phyloP scores from a whole-genome alignment of 2,888 invertebrate species.

The Aethes cnicana region DNA sequence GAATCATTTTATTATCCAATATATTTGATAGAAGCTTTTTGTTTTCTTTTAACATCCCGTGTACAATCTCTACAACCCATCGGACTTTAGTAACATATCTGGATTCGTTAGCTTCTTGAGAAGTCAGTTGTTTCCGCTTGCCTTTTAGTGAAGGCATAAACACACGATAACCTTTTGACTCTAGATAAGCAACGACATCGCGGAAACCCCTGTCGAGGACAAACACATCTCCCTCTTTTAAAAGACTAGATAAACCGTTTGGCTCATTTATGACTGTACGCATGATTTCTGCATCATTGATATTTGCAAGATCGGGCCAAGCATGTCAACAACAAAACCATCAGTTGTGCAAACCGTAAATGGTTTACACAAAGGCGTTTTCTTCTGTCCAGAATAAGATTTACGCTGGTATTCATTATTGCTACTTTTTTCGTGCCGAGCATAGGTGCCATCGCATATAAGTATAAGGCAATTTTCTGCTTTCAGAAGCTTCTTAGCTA shows the following conservation, averaged over 20 bases:
- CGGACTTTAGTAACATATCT: slow-evolving; percentile 3
- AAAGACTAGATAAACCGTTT: not conserved
- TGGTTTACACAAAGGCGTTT: slow-evolving; percentile 5
- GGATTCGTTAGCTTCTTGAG: slow-evolving; percentile 2
- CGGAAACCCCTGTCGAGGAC: too few species aligned
- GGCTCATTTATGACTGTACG: not conserved
- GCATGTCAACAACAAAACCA: slow-evolving; percentile 6
- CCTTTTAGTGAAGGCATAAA: slow-evolving; percentile 8
- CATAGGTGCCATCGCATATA: slow-evolving; percentile 7
- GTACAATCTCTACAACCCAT: slow-evolving; percentile 6
- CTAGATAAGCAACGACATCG: slow-evolving; percentile 4
- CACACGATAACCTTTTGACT: slow-evolving; percentile 1
- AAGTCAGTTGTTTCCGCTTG: slow-evolving; percentile 4
- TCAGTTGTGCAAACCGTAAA: slow-evolving; percentile 5
- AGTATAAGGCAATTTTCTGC: not conserved
- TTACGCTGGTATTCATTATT: slow-evolving; percentile 10
- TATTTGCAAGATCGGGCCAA: slow-evolving; percentile 1
- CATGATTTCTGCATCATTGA: slow-evolving; percentile 9
- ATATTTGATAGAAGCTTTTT: not conserved
- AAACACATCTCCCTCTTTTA: slow-evolving; percentile 2
- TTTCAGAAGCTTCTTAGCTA: slow-evolving; percentile 6
- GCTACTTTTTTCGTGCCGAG: slow-evolving; percentile 7
- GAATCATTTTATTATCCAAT: slow-evolving; percentile 8
- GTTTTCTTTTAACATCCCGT: slow-evolving; percentile 6
- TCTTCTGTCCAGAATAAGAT: slow-evolving; percentile 12